Evolutionary conservation across 2,888 invertebrate genomes (phyloP).

Genomic region (Drosophila robusta): DNA sequence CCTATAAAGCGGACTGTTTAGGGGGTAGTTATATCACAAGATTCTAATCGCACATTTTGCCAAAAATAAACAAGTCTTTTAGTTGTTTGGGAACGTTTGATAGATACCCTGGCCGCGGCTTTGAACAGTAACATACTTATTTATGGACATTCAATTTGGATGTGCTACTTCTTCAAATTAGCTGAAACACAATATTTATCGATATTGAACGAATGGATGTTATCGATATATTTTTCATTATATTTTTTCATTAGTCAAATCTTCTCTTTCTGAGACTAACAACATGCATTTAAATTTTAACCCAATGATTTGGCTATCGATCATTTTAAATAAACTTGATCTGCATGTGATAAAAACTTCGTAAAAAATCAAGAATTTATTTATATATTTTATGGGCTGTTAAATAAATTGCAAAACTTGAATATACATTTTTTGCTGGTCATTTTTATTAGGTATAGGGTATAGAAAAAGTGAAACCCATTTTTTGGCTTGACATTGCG

Average conservation of each 20-base stretch:
- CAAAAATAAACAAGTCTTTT: constrained; percentile 26
- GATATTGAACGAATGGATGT: too few species aligned
- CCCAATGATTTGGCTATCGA: too few species aligned
- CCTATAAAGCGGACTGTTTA: neutral
- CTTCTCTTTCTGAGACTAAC: too few species aligned
- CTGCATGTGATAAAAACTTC: too few species aligned
- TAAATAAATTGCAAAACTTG: neutral
- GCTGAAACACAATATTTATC: too few species aligned
- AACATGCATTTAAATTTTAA: too few species aligned
- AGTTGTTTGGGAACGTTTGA: neutral
- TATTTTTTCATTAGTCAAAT: too few species aligned
- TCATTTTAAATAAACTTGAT: too few species aligned
- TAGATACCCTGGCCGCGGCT: neutral
- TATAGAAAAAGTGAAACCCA: constrained; percentile 4
- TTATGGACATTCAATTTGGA: too few species aligned
- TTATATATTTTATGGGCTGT: neutral
- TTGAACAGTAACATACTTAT: too few species aligned
- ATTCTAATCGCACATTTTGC: constrained; percentile 47
- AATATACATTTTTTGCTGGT: neutral
- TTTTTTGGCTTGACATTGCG: constrained; percentile 32
- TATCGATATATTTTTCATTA: too few species aligned
- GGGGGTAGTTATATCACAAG: constrained; percentile 24
- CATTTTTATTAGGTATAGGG: neutral
- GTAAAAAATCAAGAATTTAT: neutral
- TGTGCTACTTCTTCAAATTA: too few species aligned